These are phyloP conservation scores for Lophotriccus pileatus DNA, from an alignment of 2,797 vertebrate species.

Conservation along the genomic window DNA sequence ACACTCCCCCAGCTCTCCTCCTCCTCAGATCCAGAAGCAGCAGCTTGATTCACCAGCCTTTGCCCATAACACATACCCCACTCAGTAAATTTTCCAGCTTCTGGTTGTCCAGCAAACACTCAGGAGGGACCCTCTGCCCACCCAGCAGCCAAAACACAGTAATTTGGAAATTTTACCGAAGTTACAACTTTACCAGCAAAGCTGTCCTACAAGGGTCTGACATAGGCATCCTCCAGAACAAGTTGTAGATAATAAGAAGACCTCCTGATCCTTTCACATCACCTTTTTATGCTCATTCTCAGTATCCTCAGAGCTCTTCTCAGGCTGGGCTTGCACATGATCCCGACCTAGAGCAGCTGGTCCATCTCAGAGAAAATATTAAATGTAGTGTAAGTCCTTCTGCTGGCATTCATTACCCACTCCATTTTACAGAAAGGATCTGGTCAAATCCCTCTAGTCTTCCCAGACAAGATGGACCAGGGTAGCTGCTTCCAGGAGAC, in stretches of 20 bases:
- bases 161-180: not conserved
- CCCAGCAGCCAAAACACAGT: not conserved
- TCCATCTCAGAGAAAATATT: not conserved
- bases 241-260: not conserved
- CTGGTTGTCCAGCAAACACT: not conserved
- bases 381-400: not conserved
- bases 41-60: not conserved
- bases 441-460: not conserved
- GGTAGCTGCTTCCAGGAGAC: not conserved
- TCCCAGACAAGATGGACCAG: not conserved
- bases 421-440: not conserved
- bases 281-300: not conserved
- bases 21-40: not conserved
- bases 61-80: not conserved
- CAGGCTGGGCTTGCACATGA: rapidly evolving
- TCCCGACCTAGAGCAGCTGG: not conserved
- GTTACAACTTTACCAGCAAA: not conserved
- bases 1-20: not conserved
- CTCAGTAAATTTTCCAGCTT: not conserved
- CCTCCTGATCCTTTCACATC: not conserved
- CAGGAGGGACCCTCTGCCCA: not conserved
- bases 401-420: not conserved
- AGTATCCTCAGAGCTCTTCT: not conserved
- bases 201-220: not conserved
- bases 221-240: rapidly evolving